These are phyloP conservation scores for Drosophila nigrodunni DNA, from an alignment of 1,140 invertebrate genomes.

Conservation along the genomic window DNA sequence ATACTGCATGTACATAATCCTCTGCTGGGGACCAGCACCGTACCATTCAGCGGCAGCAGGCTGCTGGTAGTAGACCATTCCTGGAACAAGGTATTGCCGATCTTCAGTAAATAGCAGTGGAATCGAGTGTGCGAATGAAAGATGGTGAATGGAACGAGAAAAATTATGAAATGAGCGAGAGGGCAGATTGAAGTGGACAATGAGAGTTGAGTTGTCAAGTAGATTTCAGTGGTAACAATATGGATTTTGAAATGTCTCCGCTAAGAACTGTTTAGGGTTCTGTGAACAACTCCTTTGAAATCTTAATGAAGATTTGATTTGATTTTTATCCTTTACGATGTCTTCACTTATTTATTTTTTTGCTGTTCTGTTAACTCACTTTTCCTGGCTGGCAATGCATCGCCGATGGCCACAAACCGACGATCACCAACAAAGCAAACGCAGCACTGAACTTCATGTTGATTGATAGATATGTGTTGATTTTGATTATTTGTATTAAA, in stretches of 20 bases:
- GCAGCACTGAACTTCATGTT: conserved; percentile 77
- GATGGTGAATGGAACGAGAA: conserved; percentile 1
- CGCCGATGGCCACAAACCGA: conserved; percentile 65
- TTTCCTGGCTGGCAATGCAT: conserved; percentile 77
- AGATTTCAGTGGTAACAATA: too few relatives aligned
- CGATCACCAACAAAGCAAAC: conserved; percentile 71
- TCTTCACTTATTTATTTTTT: not conserved
- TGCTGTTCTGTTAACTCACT: conserved; percentile 60
- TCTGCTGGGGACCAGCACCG: conserved; percentile 67
- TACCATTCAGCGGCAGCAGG: conserved; percentile 74
- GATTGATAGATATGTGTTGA: conserved; percentile 9
- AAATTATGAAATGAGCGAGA: not conserved
- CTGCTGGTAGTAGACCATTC: conserved; percentile 82
- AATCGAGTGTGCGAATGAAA: conserved; percentile 7
- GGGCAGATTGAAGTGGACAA: too few relatives aligned
- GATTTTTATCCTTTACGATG: conserved; percentile 15
- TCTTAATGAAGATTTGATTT: not conserved
- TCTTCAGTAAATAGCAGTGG: conserved; percentile 51
- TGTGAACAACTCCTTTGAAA: not conserved
- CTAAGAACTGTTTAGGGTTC: too few relatives aligned
- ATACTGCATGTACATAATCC: conserved; percentile 84
- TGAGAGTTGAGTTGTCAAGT: too few relatives aligned
- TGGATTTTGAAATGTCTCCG: too few relatives aligned
- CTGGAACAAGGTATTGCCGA: conserved; percentile 74
- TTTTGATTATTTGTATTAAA: conserved; percentile 11